Evolutionary conservation across 2,113 vertebrate genomes (phyloP).

Genomic region (Nothobranchius furzeri): DNA sequence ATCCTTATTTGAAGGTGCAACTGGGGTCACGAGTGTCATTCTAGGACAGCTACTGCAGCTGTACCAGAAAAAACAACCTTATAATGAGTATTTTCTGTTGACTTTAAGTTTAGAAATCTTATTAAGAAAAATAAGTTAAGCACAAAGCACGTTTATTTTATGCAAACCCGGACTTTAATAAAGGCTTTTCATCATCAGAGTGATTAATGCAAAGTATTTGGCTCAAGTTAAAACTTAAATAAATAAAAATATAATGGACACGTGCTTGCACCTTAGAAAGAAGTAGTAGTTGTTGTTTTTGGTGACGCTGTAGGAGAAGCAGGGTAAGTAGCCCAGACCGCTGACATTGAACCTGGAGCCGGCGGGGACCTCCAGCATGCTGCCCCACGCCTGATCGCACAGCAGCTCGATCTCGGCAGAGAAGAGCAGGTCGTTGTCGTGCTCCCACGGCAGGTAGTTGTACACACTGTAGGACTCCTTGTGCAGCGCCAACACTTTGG

Average conservation of each 20-base stretch:
- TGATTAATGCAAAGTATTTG: no score
- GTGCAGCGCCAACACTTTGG: constrained; percentile 82
- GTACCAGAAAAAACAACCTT: no score
- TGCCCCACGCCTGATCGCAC: constrained; percentile 87
- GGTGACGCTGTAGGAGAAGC: constrained; percentile 84
- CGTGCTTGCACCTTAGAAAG: constrained; percentile 78
- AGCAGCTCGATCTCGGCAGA: constrained; percentile 84
- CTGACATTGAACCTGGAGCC: constrained; percentile 85
- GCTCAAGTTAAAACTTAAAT: no score
- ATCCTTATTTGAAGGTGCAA: neutral
- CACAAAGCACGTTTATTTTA: no score
- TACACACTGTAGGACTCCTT: constrained; percentile 81
- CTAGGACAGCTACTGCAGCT: neutral
- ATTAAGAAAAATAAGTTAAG: no score
- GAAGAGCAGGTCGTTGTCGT: constrained; percentile 80
- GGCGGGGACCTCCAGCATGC: constrained; percentile 85
- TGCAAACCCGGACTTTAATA: no score
- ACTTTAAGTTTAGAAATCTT: no score
- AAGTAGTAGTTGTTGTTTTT: constrained; percentile 86
- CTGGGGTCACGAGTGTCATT: neutral
- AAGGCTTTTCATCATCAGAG: no score
- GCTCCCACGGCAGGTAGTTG: constrained; percentile 83
- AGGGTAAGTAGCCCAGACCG: constrained; percentile 84
- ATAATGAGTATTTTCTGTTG: no score
- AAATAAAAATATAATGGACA: neutral